Conservation (phyloP, 1,140 invertebrate genomes). For the Diploscapter pachys region DNA sequence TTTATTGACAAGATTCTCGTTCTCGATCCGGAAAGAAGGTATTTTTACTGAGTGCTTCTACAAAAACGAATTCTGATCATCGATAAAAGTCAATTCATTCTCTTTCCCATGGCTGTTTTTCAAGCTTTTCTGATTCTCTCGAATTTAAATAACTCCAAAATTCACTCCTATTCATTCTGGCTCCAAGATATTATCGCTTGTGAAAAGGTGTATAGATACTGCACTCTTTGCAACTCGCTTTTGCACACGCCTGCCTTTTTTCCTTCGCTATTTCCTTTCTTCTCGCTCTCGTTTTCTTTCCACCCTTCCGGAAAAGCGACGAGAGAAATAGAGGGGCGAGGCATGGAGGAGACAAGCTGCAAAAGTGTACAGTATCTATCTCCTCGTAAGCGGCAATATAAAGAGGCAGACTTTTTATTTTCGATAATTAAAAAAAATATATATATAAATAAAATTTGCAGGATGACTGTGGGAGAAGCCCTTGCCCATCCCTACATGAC, state of each 20-base stretch:
- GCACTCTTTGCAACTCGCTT: slow-evolving; percentile 16
- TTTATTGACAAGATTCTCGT: slow-evolving; percentile 89
- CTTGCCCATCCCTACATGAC: slow-evolving; percentile 44
- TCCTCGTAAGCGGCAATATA: too few species aligned
- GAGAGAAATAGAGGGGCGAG: too few species aligned
- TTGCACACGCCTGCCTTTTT: background rate
- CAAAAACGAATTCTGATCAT: slow-evolving; percentile 13
- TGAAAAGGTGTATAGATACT: background rate
- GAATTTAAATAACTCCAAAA: too few species aligned
- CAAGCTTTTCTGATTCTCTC: too few species aligned
- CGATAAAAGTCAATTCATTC: background rate
- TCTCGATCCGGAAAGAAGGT: slow-evolving; percentile 82
- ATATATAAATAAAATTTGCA: slow-evolving; percentile 23
- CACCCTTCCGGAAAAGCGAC: too few species aligned
- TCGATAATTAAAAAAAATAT: background rate
- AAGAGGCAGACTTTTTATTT: background rate
- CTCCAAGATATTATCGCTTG: slow-evolving; percentile 4
- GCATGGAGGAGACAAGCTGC: too few species aligned
- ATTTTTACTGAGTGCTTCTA: slow-evolving; percentile 7
- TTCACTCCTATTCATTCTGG: too few species aligned
- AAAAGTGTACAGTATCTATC: too few species aligned
- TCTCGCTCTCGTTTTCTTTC: too few species aligned
- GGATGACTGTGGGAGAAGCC: slow-evolving; percentile 52
- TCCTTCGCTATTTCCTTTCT: background rate
- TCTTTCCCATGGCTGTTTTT: too few species aligned